Evolutionary conservation across 2,888 invertebrate species (phyloP).

Genomic region (Cosmopolites sordidus): DNA sequence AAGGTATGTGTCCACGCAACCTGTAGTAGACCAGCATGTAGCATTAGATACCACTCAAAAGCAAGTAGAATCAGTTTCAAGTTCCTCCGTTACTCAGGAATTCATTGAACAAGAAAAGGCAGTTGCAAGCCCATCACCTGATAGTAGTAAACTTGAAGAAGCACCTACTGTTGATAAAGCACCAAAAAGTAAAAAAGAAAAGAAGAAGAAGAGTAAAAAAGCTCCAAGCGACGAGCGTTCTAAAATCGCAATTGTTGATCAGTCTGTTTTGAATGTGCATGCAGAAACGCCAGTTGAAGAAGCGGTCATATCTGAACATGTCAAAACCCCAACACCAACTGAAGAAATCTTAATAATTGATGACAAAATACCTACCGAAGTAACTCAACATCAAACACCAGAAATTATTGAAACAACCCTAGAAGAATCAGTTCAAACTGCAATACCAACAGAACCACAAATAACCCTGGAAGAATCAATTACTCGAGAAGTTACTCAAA

Average conservation of each 20-base stretch:
- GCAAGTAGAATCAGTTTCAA: slow-evolving; percentile 26
- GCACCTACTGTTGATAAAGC: slow-evolving; percentile 39
- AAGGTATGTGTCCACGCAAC: slow-evolving; percentile 45
- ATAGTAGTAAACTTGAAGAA: slow-evolving; percentile 38
- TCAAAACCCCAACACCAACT: neutral
- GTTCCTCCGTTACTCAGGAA: slow-evolving; percentile 28
- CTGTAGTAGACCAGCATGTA: slow-evolving; percentile 37
- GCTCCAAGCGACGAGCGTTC: slow-evolving; percentile 36
- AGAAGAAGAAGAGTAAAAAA: slow-evolving; percentile 33
- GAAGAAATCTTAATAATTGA: too few species aligned
- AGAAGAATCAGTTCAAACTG: neutral
- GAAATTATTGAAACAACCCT: neutral
- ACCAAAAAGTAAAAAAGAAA: slow-evolving; percentile 31
- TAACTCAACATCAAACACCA: neutral
- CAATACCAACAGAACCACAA: neutral
- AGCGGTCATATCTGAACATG: neutral
- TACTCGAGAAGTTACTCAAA: too few species aligned
- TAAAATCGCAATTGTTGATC: slow-evolving; percentile 13
- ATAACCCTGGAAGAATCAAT: neutral
- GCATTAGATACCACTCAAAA: slow-evolving; percentile 34
- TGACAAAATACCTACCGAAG: neutral
- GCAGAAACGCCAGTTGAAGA: neutral
- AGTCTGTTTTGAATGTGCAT: slow-evolving; percentile 28
- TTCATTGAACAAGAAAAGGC: slow-evolving; percentile 37
- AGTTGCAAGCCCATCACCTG: slow-evolving; percentile 33